A percentile compares a stretch with the other conserved stretches of the same genome.
Evolutionary conservation across 2,888 invertebrate species (phyloP).

Genomic region (Drosophila glabriapex): DNA sequence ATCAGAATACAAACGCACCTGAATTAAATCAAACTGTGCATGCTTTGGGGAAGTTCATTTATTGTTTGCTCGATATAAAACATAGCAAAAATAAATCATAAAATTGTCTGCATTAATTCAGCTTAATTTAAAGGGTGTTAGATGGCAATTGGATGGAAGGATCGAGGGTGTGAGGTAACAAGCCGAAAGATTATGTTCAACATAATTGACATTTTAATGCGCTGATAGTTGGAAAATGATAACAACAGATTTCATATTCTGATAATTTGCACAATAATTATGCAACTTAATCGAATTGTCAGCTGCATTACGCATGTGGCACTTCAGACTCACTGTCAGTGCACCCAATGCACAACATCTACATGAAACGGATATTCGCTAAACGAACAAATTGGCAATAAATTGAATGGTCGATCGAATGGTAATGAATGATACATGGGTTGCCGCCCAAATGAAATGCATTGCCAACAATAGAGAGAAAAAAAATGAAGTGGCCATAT

Average conservation of each 20-base stretch:
- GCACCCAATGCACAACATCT: slow-evolving; percentile 40
- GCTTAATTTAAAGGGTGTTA: slow-evolving; percentile 32
- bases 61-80: slow-evolving; percentile 34
- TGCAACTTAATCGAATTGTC: slow-evolving; percentile 80
- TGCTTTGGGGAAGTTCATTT: slow-evolving; percentile 28
- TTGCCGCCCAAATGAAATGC: slow-evolving; percentile 19
- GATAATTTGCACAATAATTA: slow-evolving; percentile 78
- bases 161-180: neutral
- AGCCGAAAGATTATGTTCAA: slow-evolving; percentile 44
- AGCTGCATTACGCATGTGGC: slow-evolving; percentile 41
- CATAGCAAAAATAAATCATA: slow-evolving; percentile 59
- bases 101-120: slow-evolving; percentile 49
- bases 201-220: slow-evolving; percentile 81
- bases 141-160: neutral
- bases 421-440: neutral
- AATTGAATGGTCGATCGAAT: slow-evolving; percentile 28
- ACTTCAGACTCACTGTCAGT: slow-evolving; percentile 6
- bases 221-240: slow-evolving; percentile 75
- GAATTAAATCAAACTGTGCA: neutral
- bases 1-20: neutral
- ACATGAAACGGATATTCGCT: slow-evolving; percentile 5
- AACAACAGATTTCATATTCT: slow-evolving; percentile 80
- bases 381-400: slow-evolving; percentile 26
- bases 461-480: neutral
- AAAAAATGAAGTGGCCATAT: neutral